These are phyloP conservation scores for Erebia ligea DNA, from an alignment of 2,888 invertebrate genomes.

Conservation along the genomic window DNA sequence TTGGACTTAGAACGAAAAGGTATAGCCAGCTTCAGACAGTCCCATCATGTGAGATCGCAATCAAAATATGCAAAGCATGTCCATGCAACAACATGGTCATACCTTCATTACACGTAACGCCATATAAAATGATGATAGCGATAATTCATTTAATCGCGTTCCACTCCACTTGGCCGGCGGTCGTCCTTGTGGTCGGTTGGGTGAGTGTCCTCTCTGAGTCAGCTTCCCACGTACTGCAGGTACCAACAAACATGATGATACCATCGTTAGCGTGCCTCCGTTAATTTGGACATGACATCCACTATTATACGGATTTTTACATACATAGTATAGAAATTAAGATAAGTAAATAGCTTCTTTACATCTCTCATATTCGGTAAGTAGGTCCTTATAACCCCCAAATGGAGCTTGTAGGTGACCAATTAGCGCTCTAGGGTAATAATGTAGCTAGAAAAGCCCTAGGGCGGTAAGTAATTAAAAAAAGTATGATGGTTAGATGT, in stretches of 20 bases:
- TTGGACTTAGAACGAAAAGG: background rate
- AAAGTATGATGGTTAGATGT: no score
- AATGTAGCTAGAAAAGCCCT: no score
- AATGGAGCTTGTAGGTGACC: no score
- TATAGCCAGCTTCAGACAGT: background rate
- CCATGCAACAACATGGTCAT: no score
- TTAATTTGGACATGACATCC: conserved; percentile 30
- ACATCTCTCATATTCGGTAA: no score
- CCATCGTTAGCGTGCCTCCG: conserved; percentile 29
- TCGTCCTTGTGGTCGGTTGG: conserved; percentile 42
- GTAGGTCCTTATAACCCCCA: no score
- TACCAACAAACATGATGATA: conserved; percentile 35
- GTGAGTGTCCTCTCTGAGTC: conserved; percentile 42
- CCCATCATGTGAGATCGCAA: background rate
- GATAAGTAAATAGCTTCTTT: no score
- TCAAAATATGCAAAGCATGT: no score
- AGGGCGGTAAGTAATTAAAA: no score
- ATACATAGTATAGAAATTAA: no score
- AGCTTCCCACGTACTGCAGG: conserved; percentile 40
- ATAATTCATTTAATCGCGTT: conserved; percentile 11
- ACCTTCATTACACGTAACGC: background rate
- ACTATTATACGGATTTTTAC: conserved; percentile 11
- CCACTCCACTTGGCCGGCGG: conserved; percentile 24
- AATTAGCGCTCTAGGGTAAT: no score
- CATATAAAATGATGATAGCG: conserved; percentile 6